Conservation (phyloP, 1,140 invertebrate species). For the Branchinecta lindahli region DNA sequence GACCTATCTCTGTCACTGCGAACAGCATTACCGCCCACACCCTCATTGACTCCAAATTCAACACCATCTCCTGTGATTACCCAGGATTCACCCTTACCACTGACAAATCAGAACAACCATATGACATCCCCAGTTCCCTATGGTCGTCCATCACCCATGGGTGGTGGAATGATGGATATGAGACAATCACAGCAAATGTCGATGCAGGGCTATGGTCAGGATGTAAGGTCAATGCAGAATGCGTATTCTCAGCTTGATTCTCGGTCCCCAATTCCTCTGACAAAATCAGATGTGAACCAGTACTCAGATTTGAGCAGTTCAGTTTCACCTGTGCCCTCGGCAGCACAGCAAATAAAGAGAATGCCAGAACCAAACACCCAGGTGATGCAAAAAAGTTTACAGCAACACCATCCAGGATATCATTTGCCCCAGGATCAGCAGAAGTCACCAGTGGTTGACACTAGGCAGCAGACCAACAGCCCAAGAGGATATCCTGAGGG, state of each 20-base stretch:
- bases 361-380: neutral
- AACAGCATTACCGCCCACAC: neutral
- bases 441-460: neutral
- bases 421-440: no score
- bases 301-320: neutral
- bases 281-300: neutral
- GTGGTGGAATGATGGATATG: neutral
- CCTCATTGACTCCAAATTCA: neutral
- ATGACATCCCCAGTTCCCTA: neutral
- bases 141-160: neutral
- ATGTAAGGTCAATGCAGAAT: neutral
- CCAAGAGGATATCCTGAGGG: neutral
- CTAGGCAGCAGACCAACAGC: neutral
- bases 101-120: conserved; percentile 1
- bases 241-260: neutral
- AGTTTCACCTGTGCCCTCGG: neutral
- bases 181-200: neutral
- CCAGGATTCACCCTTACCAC: neutral
- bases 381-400: no score
- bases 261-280: neutral
- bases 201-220: neutral
- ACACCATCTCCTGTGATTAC: conserved; percentile 4
- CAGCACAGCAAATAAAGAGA: neutral
- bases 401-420: no score
- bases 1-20: neutral